Conservation (phyloP, 2,888 invertebrate species). For the Temnothorax unifasciatus region DNA sequence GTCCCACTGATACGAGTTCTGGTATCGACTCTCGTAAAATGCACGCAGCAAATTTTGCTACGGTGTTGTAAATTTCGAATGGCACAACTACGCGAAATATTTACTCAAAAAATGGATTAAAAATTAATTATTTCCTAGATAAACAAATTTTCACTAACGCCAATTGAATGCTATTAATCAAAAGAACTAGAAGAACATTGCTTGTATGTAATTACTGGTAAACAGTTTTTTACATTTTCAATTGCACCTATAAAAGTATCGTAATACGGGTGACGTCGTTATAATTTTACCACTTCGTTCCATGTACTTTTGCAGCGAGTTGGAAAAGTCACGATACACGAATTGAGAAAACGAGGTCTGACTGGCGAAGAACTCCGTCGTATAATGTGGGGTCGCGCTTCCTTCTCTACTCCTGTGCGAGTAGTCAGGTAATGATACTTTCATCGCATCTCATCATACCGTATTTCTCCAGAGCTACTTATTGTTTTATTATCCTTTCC, state of each 20-base stretch:
- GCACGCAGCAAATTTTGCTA: conserved; percentile 36
- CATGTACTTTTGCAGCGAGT: conserved; percentile 89
- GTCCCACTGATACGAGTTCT: conserved; percentile 48
- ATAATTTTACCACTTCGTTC: conserved; percentile 23
- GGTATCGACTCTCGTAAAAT: conserved; percentile 40
- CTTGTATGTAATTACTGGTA: not conserved
- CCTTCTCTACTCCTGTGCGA: conserved; percentile 95
- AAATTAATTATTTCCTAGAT: conserved; percentile 2
- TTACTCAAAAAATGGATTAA: not conserved
- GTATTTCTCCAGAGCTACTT: conserved; percentile 15
- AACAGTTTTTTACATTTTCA: not conserved
- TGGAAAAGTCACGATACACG: conserved; percentile 94
- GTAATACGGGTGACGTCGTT: not conserved
- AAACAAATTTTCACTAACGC: not conserved
- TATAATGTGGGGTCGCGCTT: conserved; percentile 96
- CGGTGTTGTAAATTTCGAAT: conserved; percentile 37
- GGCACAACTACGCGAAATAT: not conserved
- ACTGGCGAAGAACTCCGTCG: conserved; percentile 95
- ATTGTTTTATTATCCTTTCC: conserved; percentile 10
- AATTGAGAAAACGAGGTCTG: conserved; percentile 93
- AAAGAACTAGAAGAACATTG: not conserved
- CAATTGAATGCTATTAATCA: not conserved
- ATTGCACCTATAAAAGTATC: not conserved
- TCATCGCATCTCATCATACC: conserved; percentile 43
- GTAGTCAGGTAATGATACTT: conserved; percentile 87